Percentiles rank a stretch among this genome's conserved stretches.
Conservation (phyloP, 2,797 vertebrate genomes). For the Channa striata region DNA sequence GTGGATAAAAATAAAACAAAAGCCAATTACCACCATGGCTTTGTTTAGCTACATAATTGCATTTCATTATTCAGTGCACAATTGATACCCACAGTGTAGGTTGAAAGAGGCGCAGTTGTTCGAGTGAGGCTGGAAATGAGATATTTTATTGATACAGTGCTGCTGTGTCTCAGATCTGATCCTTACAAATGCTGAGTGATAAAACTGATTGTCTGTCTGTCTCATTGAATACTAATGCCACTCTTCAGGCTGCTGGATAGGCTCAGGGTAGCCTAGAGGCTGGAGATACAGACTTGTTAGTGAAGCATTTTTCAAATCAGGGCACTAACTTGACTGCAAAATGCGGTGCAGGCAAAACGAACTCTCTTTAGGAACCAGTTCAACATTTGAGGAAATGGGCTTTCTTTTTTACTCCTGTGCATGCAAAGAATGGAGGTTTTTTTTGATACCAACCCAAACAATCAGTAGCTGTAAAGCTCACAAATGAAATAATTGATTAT, state of each 20-base stretch:
- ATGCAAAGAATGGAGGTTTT: background rate
- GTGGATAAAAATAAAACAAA: conserved; percentile 82
- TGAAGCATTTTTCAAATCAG: conserved; percentile 39
- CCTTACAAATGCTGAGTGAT: conserved; percentile 79
- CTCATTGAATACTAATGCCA: conserved; percentile 77
- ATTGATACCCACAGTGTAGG: conserved; percentile 82
- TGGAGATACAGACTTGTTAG: conserved; percentile 35
- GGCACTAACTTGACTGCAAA: conserved; percentile 12
- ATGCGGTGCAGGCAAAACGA: conserved; percentile 26
- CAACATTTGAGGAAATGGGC: conserved; percentile 4
- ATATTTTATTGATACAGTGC: conserved; percentile 84
- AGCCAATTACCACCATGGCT: conserved; percentile 74
- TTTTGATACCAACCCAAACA: background rate
- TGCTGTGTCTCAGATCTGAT: conserved; percentile 81
- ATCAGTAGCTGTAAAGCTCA: background rate
- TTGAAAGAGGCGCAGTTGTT: conserved; percentile 83
- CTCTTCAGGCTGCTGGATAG: conserved; percentile 35
- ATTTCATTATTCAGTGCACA: conserved; percentile 85
- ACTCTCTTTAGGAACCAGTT: conserved; percentile 18
- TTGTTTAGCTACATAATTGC: conserved; percentile 86
- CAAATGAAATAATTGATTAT: no score
- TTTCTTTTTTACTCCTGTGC: background rate
- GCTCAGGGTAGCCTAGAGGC: conserved; percentile 28
- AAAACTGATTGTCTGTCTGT: conserved; percentile 77
- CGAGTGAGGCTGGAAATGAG: conserved; percentile 79